Conservation (phyloP, 2,888 invertebrate genomes). For the Phragmatobia fuliginosa region DNA sequence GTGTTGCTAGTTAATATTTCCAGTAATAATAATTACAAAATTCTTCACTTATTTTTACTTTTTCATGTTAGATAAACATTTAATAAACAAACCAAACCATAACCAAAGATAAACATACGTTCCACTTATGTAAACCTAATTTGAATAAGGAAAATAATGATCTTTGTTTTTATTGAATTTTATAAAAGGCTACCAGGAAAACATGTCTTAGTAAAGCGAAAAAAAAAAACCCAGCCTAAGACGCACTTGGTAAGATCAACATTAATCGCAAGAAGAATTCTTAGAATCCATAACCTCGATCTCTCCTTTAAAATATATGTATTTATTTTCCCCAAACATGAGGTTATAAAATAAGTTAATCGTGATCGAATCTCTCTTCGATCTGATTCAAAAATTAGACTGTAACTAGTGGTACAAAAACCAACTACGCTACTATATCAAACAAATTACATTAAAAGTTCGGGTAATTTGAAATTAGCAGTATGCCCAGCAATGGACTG, state of each 20-base stretch:
- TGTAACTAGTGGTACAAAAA: no score
- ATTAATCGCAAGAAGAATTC: not conserved
- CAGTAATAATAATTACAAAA: not conserved
- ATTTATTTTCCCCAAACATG: not conserved
- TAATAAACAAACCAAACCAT: no score
- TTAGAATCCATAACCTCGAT: not conserved
- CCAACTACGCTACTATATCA: no score
- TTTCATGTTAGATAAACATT: not conserved
- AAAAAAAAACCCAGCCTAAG: not conserved
- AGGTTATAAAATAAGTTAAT: not conserved
- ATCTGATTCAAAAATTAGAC: not conserved
- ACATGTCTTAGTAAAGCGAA: not conserved
- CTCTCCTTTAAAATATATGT: not conserved
- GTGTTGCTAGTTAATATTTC: not conserved
- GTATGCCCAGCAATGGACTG: no score
- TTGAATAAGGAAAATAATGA: not conserved
- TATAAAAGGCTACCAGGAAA: not conserved
- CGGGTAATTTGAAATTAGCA: not conserved
- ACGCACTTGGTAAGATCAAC: conserved; percentile 1
- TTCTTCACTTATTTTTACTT: not conserved
- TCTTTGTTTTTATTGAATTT: not conserved
- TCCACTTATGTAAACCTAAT: not conserved
- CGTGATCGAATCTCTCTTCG: not conserved
- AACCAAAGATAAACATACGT: not conserved
- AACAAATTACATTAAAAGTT: not conserved